These are phyloP conservation scores for Thunnus albacares DNA, from an alignment of 2,797 vertebrate species.

Conservation along the genomic window DNA sequence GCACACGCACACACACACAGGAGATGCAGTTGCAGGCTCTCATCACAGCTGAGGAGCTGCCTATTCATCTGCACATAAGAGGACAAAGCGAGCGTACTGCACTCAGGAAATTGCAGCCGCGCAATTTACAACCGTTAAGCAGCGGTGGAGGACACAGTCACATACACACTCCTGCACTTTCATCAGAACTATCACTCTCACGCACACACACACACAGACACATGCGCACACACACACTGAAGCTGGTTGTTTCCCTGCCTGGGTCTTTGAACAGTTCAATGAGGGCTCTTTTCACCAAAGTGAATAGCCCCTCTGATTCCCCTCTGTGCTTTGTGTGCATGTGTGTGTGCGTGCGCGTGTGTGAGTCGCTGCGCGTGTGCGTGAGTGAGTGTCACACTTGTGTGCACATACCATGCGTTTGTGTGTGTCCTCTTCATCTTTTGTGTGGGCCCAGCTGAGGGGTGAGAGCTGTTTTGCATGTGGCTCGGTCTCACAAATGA, in stretches of 20 bases:
- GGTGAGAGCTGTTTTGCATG: conserved; percentile 77
- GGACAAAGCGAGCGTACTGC: conserved; percentile 81
- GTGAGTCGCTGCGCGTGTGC: conserved; percentile 11
- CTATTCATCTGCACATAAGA: conserved; percentile 86
- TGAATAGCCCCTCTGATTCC: conserved; percentile 82
- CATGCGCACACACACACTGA: conserved; percentile 50
- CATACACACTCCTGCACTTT: conserved; percentile 53
- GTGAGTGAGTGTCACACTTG: conserved; percentile 34
- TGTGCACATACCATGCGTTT: conserved; percentile 52
- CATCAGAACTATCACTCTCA: conserved; percentile 23
- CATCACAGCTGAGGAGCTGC: conserved; percentile 85
- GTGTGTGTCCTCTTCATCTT: conserved; percentile 73
- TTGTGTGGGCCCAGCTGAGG: conserved; percentile 77
- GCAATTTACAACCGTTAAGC: conserved; percentile 80
- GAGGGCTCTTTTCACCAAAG: conserved; percentile 78
- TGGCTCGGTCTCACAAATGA: conserved; percentile 64
- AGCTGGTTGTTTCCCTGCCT: conserved; percentile 72
- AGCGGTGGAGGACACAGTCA: conserved; percentile 63
- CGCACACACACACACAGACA: conserved; percentile 5
- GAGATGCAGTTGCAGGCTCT: conserved; percentile 76
- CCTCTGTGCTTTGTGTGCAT: conserved; percentile 38
- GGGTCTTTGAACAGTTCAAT: conserved; percentile 82
- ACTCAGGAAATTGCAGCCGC: conserved; percentile 81
- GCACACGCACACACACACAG: conserved; percentile 38
- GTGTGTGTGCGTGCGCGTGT: conserved; percentile 32